Base-by-base conservation (phyloP, 2,888 invertebrate species). In the Rotaria socialis region DNA sequence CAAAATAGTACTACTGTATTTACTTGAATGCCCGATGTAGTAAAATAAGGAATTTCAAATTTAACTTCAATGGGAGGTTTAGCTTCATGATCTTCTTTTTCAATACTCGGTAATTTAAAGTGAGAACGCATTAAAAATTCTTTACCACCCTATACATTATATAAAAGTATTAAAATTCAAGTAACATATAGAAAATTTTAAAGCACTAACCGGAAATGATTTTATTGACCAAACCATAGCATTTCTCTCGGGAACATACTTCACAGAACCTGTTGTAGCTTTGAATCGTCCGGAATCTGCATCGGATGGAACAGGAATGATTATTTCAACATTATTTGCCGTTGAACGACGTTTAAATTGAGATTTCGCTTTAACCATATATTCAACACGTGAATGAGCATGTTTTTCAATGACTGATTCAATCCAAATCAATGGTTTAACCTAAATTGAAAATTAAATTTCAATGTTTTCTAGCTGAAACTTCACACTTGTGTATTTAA, bases 1-100 rank as follows among this genome's bases (percentile, higher is more conserved):
- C 1, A 22, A 3, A 22, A 22, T 55, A 14, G 2, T 50, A 50
- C 50, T 55, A 6, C 2, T 22, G 0, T 8, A 55, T 55, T 87
- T 88, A 96, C 96, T 93, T 98, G 98, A 89, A 99, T 97, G 58
- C 98, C 98, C 50, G 97, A 97, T 56, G 98, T 98, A 0, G 98
- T 98, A 90, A 98, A 98, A 90, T 98, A 98, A 0, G 98, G 98
- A 89, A 98, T 98, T 92, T 98, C 98, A 93, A 99, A 99, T 92
- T 96, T 96, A 6, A 98, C 97, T 92, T 96, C 96, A 89, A 99
- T 98, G 0, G 98, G 98, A 84, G 98, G 97, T 91, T 95, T 96
- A 0, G 97, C 97, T 92, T 98, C 97, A 0, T 94, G 52, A 89
- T 97, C 96, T 90, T 97, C 97, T 89, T 95, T 94, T 90, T 95